A percentile compares a stretch with the other conserved stretches of the same genome.
These are phyloP conservation scores for Melospiza georgiana DNA, from an alignment of 2,113 vertebrate species.

Conservation along the genomic window DNA sequence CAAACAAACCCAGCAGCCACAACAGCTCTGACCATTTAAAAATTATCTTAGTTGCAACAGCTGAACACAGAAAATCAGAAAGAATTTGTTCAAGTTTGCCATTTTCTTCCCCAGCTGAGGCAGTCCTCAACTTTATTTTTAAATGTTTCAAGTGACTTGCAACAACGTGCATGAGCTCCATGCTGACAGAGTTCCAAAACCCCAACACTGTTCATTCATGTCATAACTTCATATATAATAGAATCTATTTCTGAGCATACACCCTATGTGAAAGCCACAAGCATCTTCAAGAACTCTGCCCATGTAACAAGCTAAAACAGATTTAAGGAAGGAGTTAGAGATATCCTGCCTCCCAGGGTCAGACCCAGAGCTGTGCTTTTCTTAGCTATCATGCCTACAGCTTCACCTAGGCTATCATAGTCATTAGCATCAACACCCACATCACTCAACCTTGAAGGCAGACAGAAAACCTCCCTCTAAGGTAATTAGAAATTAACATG, in stretches of 20 bases:
- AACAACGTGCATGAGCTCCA: neutral
- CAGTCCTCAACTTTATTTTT: neutral
- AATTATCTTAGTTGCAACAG: neutral
- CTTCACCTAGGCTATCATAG: neutral
- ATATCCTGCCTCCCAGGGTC: neutral
- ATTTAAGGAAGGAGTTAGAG: neutral
- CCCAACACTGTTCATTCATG: neutral
- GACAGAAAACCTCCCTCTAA: neutral
- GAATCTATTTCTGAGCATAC: neutral
- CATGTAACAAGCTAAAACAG: neutral
- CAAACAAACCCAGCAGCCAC: neutral
- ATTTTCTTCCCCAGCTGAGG: neutral
- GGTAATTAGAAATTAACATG: neutral
- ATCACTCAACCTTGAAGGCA: neutral
- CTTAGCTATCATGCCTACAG: neutral
- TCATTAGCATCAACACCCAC: conserved; percentile 1
- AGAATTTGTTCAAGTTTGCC: neutral
- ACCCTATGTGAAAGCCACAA: neutral
- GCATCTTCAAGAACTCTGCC: neutral
- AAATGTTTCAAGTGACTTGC: neutral
- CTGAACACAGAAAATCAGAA: neutral
- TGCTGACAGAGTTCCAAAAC: neutral
- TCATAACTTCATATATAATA: neutral
- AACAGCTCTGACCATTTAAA: neutral
- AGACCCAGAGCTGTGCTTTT: neutral